Base-by-base conservation (phyloP, 1,140 invertebrate species). In the Drosophila subpulchrella region DNA sequence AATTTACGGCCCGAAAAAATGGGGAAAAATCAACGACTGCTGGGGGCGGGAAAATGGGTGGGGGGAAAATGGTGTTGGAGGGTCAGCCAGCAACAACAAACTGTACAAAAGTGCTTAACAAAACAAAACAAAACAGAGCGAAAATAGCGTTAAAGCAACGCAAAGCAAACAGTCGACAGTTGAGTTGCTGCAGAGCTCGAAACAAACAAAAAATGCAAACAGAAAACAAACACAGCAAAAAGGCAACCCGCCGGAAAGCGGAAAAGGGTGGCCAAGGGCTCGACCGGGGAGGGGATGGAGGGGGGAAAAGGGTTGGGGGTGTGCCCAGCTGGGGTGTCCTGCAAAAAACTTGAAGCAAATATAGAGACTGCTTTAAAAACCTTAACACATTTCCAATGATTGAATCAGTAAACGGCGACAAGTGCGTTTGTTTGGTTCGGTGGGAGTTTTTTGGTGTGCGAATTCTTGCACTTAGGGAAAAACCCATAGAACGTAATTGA, bases 401-500 rank as follows among this genome's bases (percentile, higher is more conserved):
- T 88, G 84, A 88, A 89, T 88, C 84, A 88, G 89, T 88, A 84
- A 83, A 82, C 75, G 81, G 78, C 75, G 83, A 88, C 82, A 86
- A 75, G 66, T 83, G 84, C 61, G 66, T 48, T 38, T 51, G 65
- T 46, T 39, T 76, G 38, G 55, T 47, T 57, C 17, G 39, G 36
- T 34, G 27, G 24, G 24, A 34, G 57, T 54, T 27, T 41, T 34
- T 67, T 17, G 48, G 24, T 58, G 39, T 48, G 41, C 55, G 36
- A 48, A 30, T 13, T 6, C 11, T 11, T 13, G 6, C 66, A 57
- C 60, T 63, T 46, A 12, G 6, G 17, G 10, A 68, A 66, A 39
- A 53, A 2, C 0, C 15, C 3, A 0, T 5, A 3, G 0, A 1
- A 8, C 8, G 4, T 2, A 4, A 6, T 10, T 8, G 10, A 17